Percentiles rank a stretch among this genome's conserved stretches.
phyloP scores from a whole-genome alignment of 2,888 invertebrate genomes.

The Melinaea menophilus region DNA sequence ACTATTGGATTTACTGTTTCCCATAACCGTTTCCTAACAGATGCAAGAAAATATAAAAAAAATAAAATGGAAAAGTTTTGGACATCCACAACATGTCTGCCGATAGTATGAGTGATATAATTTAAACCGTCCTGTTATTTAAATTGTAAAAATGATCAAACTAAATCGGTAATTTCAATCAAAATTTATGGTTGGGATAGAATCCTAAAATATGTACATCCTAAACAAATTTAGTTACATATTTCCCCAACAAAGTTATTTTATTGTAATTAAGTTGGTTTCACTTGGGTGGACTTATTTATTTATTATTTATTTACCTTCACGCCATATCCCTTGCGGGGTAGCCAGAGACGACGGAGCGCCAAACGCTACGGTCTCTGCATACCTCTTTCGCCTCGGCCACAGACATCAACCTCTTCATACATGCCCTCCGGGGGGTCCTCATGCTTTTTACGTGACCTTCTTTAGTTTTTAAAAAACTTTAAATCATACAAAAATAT shows the following conservation, averaged over 20 bases:
- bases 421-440: too few relatives aligned
- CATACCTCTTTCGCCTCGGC: too few relatives aligned
- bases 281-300: background rate
- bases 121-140: conserved; percentile 21
- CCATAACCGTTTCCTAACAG: conserved; percentile 77
- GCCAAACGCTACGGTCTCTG: too few relatives aligned
- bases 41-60: conserved; percentile 75
- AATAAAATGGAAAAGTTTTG: conserved; percentile 64
- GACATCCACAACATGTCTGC: conserved; percentile 41
- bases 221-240: background rate
- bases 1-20: conserved; percentile 76
- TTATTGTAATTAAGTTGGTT: background rate
- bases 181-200: conserved; percentile 28
- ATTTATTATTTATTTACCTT: too few relatives aligned
- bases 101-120: conserved; percentile 45
- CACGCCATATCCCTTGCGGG: too few relatives aligned
- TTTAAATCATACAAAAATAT: too few relatives aligned
- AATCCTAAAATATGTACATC: conserved; percentile 18
- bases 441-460: too few relatives aligned
- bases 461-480: too few relatives aligned
- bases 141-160: conserved; percentile 26
- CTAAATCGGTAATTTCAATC: conserved; percentile 33
- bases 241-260: too few relatives aligned
- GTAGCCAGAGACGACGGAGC: too few relatives aligned
- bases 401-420: too few relatives aligned